Evolutionary conservation across 2,113 vertebrate genomes (phyloP).

Genomic region (Macroglossus sobrinus): DNA sequence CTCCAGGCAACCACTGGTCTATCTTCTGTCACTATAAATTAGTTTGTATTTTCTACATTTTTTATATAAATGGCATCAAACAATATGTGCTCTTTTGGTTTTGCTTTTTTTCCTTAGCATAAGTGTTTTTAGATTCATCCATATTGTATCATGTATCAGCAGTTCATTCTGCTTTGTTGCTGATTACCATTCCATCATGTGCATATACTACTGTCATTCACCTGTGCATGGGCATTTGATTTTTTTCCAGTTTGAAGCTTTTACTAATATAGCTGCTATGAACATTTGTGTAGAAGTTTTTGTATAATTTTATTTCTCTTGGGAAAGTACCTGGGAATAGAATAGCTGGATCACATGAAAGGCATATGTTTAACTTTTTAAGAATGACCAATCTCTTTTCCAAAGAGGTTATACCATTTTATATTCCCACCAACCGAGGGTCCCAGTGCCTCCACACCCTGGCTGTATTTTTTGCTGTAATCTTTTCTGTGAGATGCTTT

Average conservation of each 20-base stretch:
- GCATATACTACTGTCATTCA: not conserved
- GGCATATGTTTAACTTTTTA: not conserved
- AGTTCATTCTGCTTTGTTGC: not conserved
- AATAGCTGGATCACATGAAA: not conserved
- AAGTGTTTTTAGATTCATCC: not conserved
- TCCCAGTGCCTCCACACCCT: not conserved
- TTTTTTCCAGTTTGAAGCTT: not conserved
- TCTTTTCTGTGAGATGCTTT: not conserved
- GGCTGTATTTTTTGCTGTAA: not conserved
- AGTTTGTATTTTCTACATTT: not conserved
- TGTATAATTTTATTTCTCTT: not conserved
- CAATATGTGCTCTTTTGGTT: not conserved
- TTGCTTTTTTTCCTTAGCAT: not conserved
- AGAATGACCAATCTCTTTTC: not conserved
- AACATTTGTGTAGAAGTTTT: not conserved
- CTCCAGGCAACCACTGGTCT: not conserved
- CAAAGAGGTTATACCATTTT: not conserved
- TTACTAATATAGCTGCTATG: not conserved
- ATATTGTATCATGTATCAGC: not conserved
- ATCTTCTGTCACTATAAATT: not conserved
- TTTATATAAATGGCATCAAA: not conserved
- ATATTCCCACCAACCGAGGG: not conserved
- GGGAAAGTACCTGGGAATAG: not conserved
- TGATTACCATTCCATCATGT: not conserved
- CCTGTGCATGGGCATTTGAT: not conserved